Base-by-base conservation (phyloP, 2,797 vertebrate species). In the Simalia tracyae region DNA sequence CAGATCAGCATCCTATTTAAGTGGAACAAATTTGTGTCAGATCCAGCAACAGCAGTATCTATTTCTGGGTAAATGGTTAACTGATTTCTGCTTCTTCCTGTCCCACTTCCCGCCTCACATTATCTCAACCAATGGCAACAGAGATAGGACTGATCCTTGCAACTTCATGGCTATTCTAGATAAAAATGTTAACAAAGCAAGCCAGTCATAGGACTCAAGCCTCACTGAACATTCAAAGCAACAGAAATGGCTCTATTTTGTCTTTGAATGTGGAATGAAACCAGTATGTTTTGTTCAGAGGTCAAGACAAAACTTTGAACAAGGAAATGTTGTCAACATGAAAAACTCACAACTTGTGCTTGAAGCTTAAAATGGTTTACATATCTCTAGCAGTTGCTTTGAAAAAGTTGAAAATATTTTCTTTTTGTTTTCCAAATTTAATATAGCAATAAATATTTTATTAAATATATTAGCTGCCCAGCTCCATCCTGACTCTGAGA, bases 341-440 rank as follows among this genome's bases (percentile, higher is more conserved):
- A 81, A 81, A 81, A 81, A 42, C 50, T 50, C 31, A 72, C 8
- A 81, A 19, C 42, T 81, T 81, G 36, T 42, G 0, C 42, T 72
- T 81, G 36, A 46, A 81, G 72, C 36, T 42, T 81, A 81, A 81
- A 8, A 42, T 81, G 36, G 19, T 81, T 81, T 81, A 81, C 19
- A 81, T 81, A 46, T 81, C 31, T 8, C 36, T 42, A 89, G 90
- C 89, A 87, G 88, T 42, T 88, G 50, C 87, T 93, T 72, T 42
- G 46, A 92, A 87, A 81, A 91, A 90, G 87, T 19, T 93, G 94
- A n/a, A 19, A 86, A 92, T 96, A 87, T 89, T 92, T 93, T 91
- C 1, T 8, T 94, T 81, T 89, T 90, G 85, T 46, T 66, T 89
- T 85, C 8, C 64, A 91, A 50, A 56, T 2, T 31, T 5, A 85